Evolutionary conservation across 2,113 vertebrate species (phyloP).

Genomic region (Dermatemys mawii): DNA sequence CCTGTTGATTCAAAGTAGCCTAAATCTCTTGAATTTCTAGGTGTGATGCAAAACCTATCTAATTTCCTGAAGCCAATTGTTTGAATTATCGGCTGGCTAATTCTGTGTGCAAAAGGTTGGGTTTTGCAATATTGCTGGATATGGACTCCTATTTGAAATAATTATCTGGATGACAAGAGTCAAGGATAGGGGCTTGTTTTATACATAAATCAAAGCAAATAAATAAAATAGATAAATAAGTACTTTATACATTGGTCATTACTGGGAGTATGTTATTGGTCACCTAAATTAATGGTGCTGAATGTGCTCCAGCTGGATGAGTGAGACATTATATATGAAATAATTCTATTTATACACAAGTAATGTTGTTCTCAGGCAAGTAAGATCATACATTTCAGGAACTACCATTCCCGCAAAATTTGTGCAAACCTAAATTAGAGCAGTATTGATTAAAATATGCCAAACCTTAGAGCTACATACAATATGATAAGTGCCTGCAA

Average conservation of each 20-base stretch:
- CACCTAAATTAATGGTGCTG: background rate
- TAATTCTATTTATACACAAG: background rate
- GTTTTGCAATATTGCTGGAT: background rate
- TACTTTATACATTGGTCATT: background rate
- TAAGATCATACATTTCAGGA: background rate
- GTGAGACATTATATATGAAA: background rate
- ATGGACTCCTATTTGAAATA: background rate
- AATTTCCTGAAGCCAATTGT: background rate
- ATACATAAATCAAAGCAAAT: background rate
- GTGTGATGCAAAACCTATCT: background rate
- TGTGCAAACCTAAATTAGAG: background rate
- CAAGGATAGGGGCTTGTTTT: background rate
- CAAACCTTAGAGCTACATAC: background rate
- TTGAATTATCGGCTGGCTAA: background rate
- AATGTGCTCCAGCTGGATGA: background rate
- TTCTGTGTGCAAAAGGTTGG: background rate
- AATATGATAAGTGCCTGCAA: background rate
- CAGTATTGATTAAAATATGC: background rate
- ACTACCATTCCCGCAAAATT: background rate
- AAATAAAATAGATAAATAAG: background rate
- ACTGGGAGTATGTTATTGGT: background rate
- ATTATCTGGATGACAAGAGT: background rate
- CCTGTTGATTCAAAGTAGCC: background rate
- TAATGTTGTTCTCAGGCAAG: background rate
- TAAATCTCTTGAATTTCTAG: background rate